Evolutionary conservation across 2,888 invertebrate genomes (phyloP), one percentile per base, ranked within the genome.

Genomic region (Aproaerema taeniolella): DNA sequence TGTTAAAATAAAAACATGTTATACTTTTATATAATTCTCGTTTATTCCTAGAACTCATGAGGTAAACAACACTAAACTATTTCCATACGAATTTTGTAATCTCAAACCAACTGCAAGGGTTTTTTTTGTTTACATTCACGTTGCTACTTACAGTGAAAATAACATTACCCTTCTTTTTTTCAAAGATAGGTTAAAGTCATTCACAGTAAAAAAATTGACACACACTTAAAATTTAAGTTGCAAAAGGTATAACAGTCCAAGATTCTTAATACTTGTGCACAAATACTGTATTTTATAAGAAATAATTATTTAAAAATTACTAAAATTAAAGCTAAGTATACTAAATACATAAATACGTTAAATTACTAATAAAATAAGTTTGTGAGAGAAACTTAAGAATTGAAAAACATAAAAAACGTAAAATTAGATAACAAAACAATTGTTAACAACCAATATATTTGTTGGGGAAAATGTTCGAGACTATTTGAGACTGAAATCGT

Each of bases 41-140:
- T 83, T 85, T 85, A 73, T 86, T 79, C 73, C 85, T 86, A 86
- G 73, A 83, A 81, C 74, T 82, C 83, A 83, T 86, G 85, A 86
- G 85, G 85, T 85, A 86, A 85, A 83, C 81, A 82, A 80, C 63
- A 67, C 85, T 83, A 82, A 67, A 70, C 79, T 83, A 80, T 75
- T 63, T 62, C 58, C 52, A 68, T 73, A 77, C 77, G 76, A 81
- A 80, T 77, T 62, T 64, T 63, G 50, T 62, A 66, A 67, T 67
- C 61, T 64, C 71, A 67, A 67, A 66, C 56, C 57, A 61, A 37
- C 37, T 17, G 11, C 26, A 15, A 29, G 26, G 17, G 20, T 37
- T 9, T n/a, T n/a, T 29, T 37, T 28, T 30, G 17, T 37, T 25
- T 37, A 37, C 37, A 37, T 29, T 37, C 37, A 30, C n/a, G 37